Evolutionary conservation across 1,140 invertebrate genomes (phyloP).

Genomic region (Drosophila bocki): DNA sequence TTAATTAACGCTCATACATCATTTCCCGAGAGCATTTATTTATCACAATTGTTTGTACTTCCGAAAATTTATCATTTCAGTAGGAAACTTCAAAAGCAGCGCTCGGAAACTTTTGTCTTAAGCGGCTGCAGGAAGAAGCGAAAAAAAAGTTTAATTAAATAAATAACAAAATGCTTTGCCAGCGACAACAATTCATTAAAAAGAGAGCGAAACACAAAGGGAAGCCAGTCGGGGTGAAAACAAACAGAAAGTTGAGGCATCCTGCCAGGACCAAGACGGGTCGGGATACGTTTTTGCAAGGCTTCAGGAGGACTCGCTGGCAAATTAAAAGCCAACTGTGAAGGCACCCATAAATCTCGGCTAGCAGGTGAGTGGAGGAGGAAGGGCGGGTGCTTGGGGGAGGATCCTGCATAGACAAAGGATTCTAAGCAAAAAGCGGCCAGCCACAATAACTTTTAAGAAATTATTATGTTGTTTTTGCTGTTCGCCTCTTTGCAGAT

Average conservation of each 20-base stretch:
- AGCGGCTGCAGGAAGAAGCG: slow-evolving; percentile 40
- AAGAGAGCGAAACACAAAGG: slow-evolving; percentile 47
- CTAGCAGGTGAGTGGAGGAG: slow-evolving; percentile 25
- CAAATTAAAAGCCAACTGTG: slow-evolving; percentile 76
- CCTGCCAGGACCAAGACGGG: slow-evolving; percentile 31
- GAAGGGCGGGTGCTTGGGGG: background rate
- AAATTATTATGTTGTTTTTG: slow-evolving; percentile 55
- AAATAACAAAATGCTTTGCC: slow-evolving; percentile 80
- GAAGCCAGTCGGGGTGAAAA: slow-evolving; percentile 38
- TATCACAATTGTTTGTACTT: slow-evolving; percentile 13
- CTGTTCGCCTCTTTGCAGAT: slow-evolving; percentile 15
- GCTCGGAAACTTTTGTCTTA: slow-evolving; percentile 55
- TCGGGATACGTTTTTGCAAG: slow-evolving; percentile 53
- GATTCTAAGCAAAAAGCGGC: slow-evolving; percentile 35
- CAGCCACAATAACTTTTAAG: slow-evolving; percentile 63
- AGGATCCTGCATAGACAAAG: slow-evolving; percentile 60
- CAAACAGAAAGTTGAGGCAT: slow-evolving; percentile 67
- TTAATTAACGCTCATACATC: background rate
- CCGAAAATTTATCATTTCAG: slow-evolving; percentile 59
- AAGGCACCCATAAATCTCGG: slow-evolving; percentile 71
- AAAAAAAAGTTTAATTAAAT: slow-evolving; percentile 77
- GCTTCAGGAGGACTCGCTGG: slow-evolving; percentile 56
- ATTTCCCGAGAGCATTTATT: slow-evolving; percentile 1
- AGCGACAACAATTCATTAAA: slow-evolving; percentile 65
- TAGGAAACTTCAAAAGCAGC: slow-evolving; percentile 61